phyloP scores from a whole-genome alignment of 2,888 invertebrate species.

The Marasmarcha lunaedactyla region DNA sequence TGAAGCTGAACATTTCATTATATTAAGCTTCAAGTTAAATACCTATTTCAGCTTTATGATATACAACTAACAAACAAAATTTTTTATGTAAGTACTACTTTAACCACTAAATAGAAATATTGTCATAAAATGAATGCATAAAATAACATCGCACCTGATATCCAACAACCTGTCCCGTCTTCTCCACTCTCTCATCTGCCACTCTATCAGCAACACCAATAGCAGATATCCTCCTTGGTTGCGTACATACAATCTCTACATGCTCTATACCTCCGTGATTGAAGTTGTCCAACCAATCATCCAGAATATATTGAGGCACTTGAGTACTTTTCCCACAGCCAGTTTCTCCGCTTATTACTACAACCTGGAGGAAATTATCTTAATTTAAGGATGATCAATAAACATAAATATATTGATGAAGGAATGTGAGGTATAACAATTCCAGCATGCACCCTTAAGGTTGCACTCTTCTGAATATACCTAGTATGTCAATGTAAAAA shows the following conservation, averaged over 20 bases:
- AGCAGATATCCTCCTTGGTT: conserved; percentile 91
- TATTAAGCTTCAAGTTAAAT: too few species aligned
- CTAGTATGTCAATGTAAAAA: too few species aligned
- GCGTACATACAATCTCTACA: conserved; percentile 90
- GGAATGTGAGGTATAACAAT: too few species aligned
- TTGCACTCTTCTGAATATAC: too few species aligned
- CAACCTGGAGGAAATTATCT: conserved; percentile 42
- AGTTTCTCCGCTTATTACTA: conserved; percentile 86
- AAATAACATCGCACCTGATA: conserved; percentile 73
- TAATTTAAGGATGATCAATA: not conserved
- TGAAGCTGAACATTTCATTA: too few species aligned
- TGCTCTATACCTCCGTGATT: conserved; percentile 67
- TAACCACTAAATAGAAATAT: too few species aligned
- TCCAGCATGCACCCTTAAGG: too few species aligned
- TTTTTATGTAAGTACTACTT: too few species aligned
- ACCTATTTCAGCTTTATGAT: too few species aligned
- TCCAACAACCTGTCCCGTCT: conserved; percentile 79
- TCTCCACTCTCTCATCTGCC: conserved; percentile 86
- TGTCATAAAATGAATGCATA: too few species aligned
- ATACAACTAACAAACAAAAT: too few species aligned
- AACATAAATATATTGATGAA: too few species aligned
- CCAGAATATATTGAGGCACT: conserved; percentile 94
- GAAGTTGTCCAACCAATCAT: conserved; percentile 80
- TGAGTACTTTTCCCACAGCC: conserved; percentile 89
- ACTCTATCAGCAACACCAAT: conserved; percentile 94